Conservation (phyloP, 2,888 invertebrate genomes). For the Monochamus alternatus region DNA sequence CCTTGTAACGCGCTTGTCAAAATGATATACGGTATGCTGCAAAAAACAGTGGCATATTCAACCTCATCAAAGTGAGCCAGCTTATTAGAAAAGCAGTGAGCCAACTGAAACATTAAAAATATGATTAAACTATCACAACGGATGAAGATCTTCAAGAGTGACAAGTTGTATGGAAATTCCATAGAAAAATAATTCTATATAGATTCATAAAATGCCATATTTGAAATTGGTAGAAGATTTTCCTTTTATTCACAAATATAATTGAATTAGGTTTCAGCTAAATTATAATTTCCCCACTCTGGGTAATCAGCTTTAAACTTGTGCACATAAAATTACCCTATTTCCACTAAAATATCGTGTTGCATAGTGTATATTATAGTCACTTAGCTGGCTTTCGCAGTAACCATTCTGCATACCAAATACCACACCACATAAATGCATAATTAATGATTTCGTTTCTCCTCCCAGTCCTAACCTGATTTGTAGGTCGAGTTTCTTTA, state of each 20-base stretch:
- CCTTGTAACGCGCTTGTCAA: no score
- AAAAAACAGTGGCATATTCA: no score
- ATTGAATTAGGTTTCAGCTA: not conserved
- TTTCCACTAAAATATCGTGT: not conserved
- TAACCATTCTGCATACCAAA: slow-evolving; percentile 16
- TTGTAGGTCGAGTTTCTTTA: slow-evolving; percentile 26
- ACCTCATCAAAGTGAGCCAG: no score
- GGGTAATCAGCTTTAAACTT: not conserved
- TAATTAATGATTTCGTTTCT: slow-evolving; percentile 6
- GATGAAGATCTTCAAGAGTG: no score
- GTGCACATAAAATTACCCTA: slow-evolving; percentile 7
- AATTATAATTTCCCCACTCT: not conserved
- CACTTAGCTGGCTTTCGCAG: slow-evolving; percentile 2
- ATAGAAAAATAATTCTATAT: no score
- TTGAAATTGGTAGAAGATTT: not conserved
- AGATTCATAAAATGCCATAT: no score
- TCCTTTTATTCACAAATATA: not conserved
- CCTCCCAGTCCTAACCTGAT: slow-evolving; percentile 6
- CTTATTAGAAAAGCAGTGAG: no score
- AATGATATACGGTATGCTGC: no score
- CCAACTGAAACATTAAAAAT: no score
- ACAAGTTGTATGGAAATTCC: no score
- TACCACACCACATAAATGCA: not conserved
- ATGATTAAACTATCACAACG: no score
- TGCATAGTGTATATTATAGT: not conserved